A percentile compares a stretch with the other conserved stretches of the same genome.
Evolutionary conservation across 2,113 vertebrate species (phyloP).

Genomic region (Esox niger): DNA sequence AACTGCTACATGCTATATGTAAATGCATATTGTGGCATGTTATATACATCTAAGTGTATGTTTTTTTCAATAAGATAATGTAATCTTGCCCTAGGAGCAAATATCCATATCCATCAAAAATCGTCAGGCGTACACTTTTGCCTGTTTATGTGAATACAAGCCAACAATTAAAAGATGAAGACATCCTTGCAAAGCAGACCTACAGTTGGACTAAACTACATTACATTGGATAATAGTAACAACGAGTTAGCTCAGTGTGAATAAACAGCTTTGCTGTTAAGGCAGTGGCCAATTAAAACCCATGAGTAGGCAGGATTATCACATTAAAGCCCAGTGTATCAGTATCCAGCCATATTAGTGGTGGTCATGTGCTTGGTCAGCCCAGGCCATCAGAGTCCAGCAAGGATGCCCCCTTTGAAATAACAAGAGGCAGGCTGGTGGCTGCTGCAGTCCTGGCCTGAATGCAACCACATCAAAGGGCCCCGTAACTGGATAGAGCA

Average conservation of each 20-base stretch:
- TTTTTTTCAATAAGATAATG: no score
- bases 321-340: neutral
- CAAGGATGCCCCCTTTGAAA: neutral
- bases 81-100: no score
- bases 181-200: no score
- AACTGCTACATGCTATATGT: no score
- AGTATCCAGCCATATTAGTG: neutral
- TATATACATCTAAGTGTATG: no score
- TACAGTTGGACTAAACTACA: no score
- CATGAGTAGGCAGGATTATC: neutral
- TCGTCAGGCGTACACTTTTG: no score
- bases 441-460: neutral
- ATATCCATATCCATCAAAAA: no score
- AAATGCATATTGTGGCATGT: no score
- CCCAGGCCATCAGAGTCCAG: neutral
- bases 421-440: constrained; percentile 7
- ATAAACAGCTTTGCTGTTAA: neutral
- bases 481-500: constrained; percentile 50
- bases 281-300: neutral
- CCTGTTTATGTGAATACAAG: no score
- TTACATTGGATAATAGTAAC: neutral
- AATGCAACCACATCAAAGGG: constrained; percentile 49
- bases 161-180: no score
- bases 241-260: neutral
- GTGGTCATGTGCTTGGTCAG: constrained; percentile 15